A percentile compares a stretch with the other conserved stretches of the same genome.
Conservation (phyloP, 1,140 invertebrate species). For the Amyelois transitella region DNA sequence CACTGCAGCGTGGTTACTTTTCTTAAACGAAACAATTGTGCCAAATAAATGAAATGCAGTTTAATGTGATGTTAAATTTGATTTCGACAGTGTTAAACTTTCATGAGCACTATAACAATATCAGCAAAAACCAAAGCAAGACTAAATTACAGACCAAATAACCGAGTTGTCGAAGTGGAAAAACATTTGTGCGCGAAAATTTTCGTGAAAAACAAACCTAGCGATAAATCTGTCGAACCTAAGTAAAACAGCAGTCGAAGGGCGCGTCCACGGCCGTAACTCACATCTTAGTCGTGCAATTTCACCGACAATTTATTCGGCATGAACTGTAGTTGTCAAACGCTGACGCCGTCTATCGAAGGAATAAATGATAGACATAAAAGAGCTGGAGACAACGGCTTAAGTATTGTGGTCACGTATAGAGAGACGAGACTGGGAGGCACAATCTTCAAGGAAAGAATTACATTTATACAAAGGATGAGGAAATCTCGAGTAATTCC, state of each 20-base stretch:
- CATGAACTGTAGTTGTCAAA: constrained; percentile 71
- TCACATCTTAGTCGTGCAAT: constrained; percentile 60
- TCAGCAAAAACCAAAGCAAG: background rate
- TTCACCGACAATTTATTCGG: constrained; percentile 65
- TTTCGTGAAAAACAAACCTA: constrained; percentile 40
- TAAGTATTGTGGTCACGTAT: constrained; percentile 67
- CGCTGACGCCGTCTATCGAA: constrained; percentile 65
- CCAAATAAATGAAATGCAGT: too few relatives aligned
- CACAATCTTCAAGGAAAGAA: constrained; percentile 67
- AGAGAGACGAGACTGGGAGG: constrained; percentile 49
- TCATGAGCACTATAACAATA: too few relatives aligned
- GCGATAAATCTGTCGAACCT: constrained; percentile 54
- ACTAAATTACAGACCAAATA: background rate
- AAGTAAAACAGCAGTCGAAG: constrained; percentile 47
- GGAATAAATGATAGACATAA: constrained; percentile 69
- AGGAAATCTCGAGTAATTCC: constrained; percentile 67
- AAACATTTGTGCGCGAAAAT: constrained; percentile 18
- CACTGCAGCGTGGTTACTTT: constrained; percentile 31
- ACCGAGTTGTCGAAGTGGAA: background rate
- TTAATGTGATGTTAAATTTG: too few relatives aligned
- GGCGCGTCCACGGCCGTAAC: constrained; percentile 54
- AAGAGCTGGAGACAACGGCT: constrained; percentile 53
- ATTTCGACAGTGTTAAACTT: too few relatives aligned
- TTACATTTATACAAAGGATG: constrained; percentile 67
- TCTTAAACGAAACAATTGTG: constrained; percentile 23